A percentile compares a stretch with the other conserved stretches of the same genome.
phyloP scores from a whole-genome alignment of 2,888 invertebrate species.

The Sicus ferrugineus region DNA sequence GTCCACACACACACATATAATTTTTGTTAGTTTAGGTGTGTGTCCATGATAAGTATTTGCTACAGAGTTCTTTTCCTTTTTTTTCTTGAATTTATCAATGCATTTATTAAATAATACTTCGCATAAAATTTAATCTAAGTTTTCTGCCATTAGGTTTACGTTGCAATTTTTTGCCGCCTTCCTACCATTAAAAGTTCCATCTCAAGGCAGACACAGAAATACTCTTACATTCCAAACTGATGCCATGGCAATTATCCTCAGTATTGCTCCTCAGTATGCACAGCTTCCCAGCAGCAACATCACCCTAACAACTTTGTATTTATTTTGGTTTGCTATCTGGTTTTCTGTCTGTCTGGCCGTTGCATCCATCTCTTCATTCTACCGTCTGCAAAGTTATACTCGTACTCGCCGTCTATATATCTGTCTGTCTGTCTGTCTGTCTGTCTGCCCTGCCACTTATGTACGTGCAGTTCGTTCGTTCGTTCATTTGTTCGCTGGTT shows the following conservation, averaged over 20 bases:
- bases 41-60: too few relatives aligned
- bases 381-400: neutral
- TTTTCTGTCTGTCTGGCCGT: neutral
- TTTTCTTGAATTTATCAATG: too few relatives aligned
- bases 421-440: neutral
- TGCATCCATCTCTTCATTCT: neutral
- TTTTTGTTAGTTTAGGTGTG: too few relatives aligned
- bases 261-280: constrained; percentile 22
- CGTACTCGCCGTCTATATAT: neutral
- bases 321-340: constrained; percentile 3
- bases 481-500: neutral
- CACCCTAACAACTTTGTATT: neutral
- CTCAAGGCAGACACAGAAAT: neutral
- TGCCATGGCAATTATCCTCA: constrained; percentile 23
- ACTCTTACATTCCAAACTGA: neutral
- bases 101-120: too few relatives aligned
- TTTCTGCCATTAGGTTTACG: too few relatives aligned
- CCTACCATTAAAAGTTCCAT: too few relatives aligned
- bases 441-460: constrained; percentile 2
- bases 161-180: too few relatives aligned
- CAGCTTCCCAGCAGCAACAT: neutral
- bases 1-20: too few relatives aligned
- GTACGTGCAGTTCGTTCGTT: neutral
- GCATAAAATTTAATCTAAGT: too few relatives aligned
- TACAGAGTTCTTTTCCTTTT: too few relatives aligned